phyloP scores from a whole-genome alignment of 1,140 invertebrate genomes.

The Drosophila chauvacae region DNA sequence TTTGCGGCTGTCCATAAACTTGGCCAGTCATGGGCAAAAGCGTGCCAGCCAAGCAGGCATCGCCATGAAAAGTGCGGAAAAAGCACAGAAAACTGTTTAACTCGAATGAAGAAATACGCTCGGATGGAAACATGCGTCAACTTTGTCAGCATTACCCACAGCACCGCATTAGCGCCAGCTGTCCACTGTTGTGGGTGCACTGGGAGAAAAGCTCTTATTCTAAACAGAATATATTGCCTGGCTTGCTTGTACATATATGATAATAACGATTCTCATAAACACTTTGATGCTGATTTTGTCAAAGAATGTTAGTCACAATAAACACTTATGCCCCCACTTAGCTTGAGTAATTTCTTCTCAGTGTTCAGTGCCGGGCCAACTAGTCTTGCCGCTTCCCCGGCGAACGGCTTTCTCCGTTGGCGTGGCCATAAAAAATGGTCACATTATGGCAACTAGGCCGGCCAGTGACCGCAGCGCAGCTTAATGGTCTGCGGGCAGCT shows the following conservation, averaged over 20 bases:
- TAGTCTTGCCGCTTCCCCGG: slow-evolving; percentile 20
- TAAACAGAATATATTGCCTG: neutral
- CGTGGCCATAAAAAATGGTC: slow-evolving; percentile 65
- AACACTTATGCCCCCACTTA: neutral
- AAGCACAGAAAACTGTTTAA: slow-evolving; percentile 29
- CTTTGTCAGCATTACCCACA: slow-evolving; percentile 59
- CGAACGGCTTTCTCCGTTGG: slow-evolving; percentile 61
- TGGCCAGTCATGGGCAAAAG: slow-evolving; percentile 54
- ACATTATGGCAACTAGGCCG: slow-evolving; percentile 80
- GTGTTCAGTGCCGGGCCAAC: slow-evolving; percentile 12
- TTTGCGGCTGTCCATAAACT: slow-evolving; percentile 63
- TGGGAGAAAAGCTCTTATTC: neutral
- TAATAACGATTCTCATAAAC: neutral
- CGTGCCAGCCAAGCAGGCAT: slow-evolving; percentile 27
- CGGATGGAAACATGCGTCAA: slow-evolving; percentile 47
- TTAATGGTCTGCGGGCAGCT: slow-evolving; percentile 59
- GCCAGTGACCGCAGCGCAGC: slow-evolving; percentile 70
- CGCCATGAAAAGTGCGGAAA: slow-evolving; percentile 24
- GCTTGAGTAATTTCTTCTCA: neutral
- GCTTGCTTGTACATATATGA: neutral
- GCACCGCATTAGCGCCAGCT: slow-evolving; percentile 70
- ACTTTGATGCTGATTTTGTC: neutral
- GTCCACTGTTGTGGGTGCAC: slow-evolving; percentile 25
- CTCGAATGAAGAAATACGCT: slow-evolving; percentile 55
- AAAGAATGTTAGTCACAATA: neutral